A percentile compares a stretch with the other conserved stretches of the same genome.
These are phyloP conservation scores for Onychorhynchus coronatus DNA, from an alignment of 2,113 vertebrate genomes.

Conservation along the genomic window DNA sequence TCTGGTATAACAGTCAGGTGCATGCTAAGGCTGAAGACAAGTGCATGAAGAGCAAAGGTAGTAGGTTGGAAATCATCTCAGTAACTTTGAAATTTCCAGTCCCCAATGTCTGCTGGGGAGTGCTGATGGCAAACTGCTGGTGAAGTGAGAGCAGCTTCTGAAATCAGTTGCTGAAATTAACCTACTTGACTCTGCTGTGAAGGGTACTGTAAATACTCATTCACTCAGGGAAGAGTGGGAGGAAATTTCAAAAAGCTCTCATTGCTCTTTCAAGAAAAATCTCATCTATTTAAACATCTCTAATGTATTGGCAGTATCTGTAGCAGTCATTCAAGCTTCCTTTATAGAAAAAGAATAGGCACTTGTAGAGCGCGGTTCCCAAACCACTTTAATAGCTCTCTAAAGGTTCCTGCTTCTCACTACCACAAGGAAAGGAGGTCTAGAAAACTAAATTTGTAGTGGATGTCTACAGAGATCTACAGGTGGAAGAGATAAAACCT, in stretches of 20 bases:
- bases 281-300: not conserved
- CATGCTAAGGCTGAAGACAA: not conserved
- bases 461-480: not conserved
- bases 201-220: conserved; percentile 5
- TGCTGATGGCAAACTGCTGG: not conserved
- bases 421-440: not conserved
- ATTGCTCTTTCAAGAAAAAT: not conserved
- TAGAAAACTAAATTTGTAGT: not conserved
- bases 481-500: not conserved
- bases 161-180: conserved; percentile 28
- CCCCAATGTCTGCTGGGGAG: not conserved
- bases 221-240: not conserved
- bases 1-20: not conserved
- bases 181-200: conserved; percentile 2
- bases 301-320: not conserved
- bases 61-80: not conserved
- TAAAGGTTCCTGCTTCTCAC: not conserved
- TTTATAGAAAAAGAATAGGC: not conserved
- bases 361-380: not conserved
- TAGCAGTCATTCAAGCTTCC: not conserved
- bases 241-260: not conserved
- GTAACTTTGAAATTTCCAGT: not conserved
- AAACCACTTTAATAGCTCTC: not conserved
- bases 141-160: not conserved
- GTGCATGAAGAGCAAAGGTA: not conserved